Percentiles rank a stretch among this genome's conserved stretches.
These are phyloP conservation scores for Venustaconcha ellipsiformis DNA, from an alignment of 1,140 invertebrate genomes.

Conservation along the genomic window DNA sequence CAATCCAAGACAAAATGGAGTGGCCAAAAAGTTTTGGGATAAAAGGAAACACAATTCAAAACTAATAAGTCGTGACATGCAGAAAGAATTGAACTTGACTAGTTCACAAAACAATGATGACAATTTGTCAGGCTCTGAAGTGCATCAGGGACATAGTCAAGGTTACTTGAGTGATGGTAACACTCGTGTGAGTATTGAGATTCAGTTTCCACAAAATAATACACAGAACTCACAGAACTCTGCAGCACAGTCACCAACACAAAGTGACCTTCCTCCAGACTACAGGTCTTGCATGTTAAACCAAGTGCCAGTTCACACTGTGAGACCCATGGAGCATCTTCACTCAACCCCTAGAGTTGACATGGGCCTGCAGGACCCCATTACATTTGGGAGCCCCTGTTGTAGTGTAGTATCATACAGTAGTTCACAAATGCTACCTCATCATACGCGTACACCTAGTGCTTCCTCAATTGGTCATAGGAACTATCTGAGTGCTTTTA, in stretches of 20 bases:
- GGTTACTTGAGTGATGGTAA: constrained; percentile 56
- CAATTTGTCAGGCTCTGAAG: constrained; percentile 51
- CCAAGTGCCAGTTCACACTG: too few relatives aligned
- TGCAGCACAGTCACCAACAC: background rate
- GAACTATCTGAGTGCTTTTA: constrained; percentile 59
- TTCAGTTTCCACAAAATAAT: constrained; percentile 48
- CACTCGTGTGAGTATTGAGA: constrained; percentile 59
- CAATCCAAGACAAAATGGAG: constrained; percentile 92
- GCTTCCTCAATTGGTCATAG: constrained; percentile 49
- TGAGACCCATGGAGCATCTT: too few relatives aligned
- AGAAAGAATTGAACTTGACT: constrained; percentile 57
- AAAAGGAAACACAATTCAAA: constrained; percentile 84
- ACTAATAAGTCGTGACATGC: constrained; percentile 61
- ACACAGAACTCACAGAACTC: constrained; percentile 27
- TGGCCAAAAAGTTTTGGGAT: constrained; percentile 91
- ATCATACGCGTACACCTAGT: constrained; percentile 53
- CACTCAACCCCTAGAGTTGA: constrained; percentile 14
- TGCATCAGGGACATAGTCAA: constrained; percentile 39
- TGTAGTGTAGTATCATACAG: constrained; percentile 42
- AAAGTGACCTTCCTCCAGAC: constrained; percentile 27
- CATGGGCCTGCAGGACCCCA: constrained; percentile 22
- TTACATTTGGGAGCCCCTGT: constrained; percentile 30
- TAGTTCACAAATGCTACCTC: constrained; percentile 40
- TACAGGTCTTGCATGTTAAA: constrained; percentile 5
- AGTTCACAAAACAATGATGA: constrained; percentile 41